These are phyloP conservation scores for Bradypodion ventrale DNA, from an alignment of 2,797 vertebrate genomes.

Conservation along the genomic window DNA sequence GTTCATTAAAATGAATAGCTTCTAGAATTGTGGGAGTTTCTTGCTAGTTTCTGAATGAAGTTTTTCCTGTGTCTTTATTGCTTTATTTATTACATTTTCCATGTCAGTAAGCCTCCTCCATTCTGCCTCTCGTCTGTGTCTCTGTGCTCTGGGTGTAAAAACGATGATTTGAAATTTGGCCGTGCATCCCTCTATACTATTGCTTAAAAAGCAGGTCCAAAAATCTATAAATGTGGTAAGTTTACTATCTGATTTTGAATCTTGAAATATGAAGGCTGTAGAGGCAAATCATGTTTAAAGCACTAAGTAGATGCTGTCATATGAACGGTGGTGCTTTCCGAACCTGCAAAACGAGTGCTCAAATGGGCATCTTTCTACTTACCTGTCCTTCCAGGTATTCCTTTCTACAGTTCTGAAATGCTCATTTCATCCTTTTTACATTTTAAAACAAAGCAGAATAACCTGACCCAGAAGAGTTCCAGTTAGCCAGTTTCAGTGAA, in stretches of 20 bases:
- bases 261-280: background rate
- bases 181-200: background rate
- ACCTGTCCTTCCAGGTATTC: background rate
- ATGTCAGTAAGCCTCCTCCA: no score
- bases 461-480: background rate
- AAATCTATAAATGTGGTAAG: background rate
- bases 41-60: background rate
- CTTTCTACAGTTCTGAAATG: background rate
- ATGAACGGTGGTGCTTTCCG: background rate
- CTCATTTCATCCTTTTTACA: background rate
- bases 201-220: background rate
- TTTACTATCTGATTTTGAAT: background rate
- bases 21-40: background rate
- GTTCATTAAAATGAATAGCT: background rate
- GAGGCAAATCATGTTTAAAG: background rate
- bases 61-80: background rate
- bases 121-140: background rate
- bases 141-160: no score
- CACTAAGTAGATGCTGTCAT: background rate
- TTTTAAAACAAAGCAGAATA: background rate
- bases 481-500: background rate
- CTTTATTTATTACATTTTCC: background rate
- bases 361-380: background rate
- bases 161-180: background rate
- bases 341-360: background rate